phyloP scores from a whole-genome alignment of 1,140 invertebrate species.

The Drosophila orena region DNA sequence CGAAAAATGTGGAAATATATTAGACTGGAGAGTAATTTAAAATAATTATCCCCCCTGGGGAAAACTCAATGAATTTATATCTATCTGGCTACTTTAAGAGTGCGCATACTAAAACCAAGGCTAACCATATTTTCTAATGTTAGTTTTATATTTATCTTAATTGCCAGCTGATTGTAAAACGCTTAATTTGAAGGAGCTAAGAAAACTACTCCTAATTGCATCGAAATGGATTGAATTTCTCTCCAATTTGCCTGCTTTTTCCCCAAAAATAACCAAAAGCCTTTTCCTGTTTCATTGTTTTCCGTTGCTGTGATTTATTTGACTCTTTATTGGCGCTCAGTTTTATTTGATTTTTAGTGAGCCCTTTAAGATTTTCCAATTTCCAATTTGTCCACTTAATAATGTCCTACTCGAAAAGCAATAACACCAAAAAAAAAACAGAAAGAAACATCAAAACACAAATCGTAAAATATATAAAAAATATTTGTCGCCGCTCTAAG shows the following conservation, averaged over 20 bases:
- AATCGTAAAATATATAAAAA: slow-evolving; percentile 33
- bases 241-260: not conserved
- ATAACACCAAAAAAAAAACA: slow-evolving; percentile 12
- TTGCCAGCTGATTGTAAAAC: not conserved
- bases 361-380: slow-evolving; percentile 52
- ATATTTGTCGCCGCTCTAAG: slow-evolving; percentile 55
- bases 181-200: not conserved
- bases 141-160: not conserved
- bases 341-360: slow-evolving; percentile 58
- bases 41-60: not conserved
- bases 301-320: slow-evolving; percentile 51
- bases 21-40: not conserved
- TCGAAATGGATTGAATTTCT: slow-evolving; percentile 60
- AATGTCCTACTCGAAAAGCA: slow-evolving; percentile 42
- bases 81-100: too few relatives aligned
- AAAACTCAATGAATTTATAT: too few relatives aligned
- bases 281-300: slow-evolving; percentile 55
- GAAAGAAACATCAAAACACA: slow-evolving; percentile 22
- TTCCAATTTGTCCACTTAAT: slow-evolving; percentile 69
- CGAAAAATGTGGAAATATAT: not conserved
- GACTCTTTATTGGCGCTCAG: slow-evolving; percentile 29
- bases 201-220: slow-evolving; percentile 57
- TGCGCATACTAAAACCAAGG: too few relatives aligned
- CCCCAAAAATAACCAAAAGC: slow-evolving; percentile 22
- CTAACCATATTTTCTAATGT: too few relatives aligned